Base-by-base conservation (phyloP, 2,888 invertebrate species). In the Hoplodrina blanda region DNA sequence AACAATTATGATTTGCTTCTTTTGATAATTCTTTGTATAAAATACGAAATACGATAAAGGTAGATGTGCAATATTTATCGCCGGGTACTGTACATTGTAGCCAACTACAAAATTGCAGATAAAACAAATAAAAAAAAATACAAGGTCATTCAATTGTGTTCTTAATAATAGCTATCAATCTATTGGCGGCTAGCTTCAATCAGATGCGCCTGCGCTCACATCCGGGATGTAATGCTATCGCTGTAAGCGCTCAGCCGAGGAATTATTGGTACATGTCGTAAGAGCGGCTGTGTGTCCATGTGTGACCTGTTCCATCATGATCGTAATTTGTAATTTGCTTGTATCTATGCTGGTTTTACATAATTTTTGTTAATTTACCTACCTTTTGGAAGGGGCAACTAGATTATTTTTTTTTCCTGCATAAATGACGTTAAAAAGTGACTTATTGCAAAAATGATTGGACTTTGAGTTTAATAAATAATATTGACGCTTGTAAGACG, bases 151-250 rank as follows among this genome's bases (percentile, higher is more conserved):
- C 13, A 63, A 30, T 20, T 54, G 46, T 62, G 41, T 54, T 13
- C 57, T 15, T 33, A 55, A 33, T 60, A 59, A 62, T 19, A 44
- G 15, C 44, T 46, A 73, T 5, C 17, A 17, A 41, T 57, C 53
- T 52, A 53, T 55, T 79, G 59, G 33, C 60, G 54, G 41, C 33
- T 52, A 30, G 19, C 41, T 52, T 50, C 64, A 77, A 80, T 73
- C 78, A 69, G 78, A 69, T 81, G 62, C 78, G 79, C 63, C 33
- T 69, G 62, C 55, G 11, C 17, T 69, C 19, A 25, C 19, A 65
- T 80, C 80, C 82, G 69, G 82, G 73, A 82, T 73, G 59, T 73
- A 61, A 68, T 65, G 60, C 50, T 67, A 68, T 55, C 59, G 64
- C 41, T 10, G 54, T 41, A 54, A 19, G 67, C 74, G 50, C 59